These are phyloP conservation scores for Dynastes maya DNA, from an alignment of 2,888 invertebrate genomes.

Conservation along the genomic window DNA sequence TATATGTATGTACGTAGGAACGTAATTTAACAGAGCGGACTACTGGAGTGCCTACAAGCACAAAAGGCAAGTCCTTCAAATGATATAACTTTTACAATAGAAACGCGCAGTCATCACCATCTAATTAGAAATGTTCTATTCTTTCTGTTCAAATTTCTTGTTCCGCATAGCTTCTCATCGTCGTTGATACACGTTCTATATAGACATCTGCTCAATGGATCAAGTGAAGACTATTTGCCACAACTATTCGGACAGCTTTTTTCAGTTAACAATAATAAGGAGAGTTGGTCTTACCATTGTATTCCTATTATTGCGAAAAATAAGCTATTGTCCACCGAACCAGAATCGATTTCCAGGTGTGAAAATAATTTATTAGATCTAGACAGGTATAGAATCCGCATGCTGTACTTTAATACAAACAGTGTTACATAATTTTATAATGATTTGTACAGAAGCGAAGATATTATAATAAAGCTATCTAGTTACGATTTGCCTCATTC, in stretches of 20 bases:
- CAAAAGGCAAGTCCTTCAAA: conserved; percentile 33
- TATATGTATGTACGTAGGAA: not conserved
- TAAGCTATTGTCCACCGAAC: conserved; percentile 47
- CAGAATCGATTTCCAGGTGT: conserved; percentile 48
- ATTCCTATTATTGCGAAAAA: conserved; percentile 49
- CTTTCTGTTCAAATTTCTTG: conserved; percentile 46
- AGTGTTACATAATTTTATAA: too few species aligned
- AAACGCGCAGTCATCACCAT: conserved; percentile 46
- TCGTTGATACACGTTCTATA: conserved; percentile 38
- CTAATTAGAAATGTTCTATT: conserved; percentile 49
- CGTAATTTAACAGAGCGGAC: conserved; percentile 30
- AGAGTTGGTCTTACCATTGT: conserved; percentile 43
- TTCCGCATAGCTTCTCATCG: conserved; percentile 43
- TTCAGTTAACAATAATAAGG: conserved; percentile 40
- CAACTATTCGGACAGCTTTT: conserved; percentile 36
- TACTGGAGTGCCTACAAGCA: conserved; percentile 37
- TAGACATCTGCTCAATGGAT: conserved; percentile 43
- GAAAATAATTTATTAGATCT: conserved; percentile 53
- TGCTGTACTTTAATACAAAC: not conserved
- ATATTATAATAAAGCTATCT: too few species aligned
- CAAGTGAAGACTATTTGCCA: conserved; percentile 33
- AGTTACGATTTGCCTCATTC: too few species aligned
- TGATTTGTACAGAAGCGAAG: too few species aligned
- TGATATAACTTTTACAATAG: conserved; percentile 45
- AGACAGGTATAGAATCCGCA: not conserved